Conservation (phyloP, 2,113 vertebrate genomes). For the Scophthalmus maximus region DNA sequence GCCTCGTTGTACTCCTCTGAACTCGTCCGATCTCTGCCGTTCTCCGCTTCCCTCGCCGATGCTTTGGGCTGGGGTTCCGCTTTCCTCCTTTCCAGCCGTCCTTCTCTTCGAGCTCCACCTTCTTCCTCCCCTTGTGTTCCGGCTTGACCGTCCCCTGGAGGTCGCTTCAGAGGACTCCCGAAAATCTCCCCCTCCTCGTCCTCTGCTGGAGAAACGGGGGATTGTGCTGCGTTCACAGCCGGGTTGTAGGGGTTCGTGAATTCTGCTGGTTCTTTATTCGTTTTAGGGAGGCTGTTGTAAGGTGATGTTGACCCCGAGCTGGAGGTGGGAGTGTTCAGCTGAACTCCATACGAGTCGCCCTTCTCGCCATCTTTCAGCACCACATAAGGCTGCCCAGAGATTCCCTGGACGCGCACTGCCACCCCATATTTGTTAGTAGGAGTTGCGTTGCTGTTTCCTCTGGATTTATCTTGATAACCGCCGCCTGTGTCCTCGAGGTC, state of each 20-base stretch:
- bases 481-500: conserved; percentile 85
- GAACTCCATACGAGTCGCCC: conserved; percentile 90
- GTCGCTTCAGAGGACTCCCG: conserved; percentile 78
- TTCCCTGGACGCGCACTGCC: conserved; percentile 94
- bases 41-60: conserved; percentile 15
- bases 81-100: conserved; percentile 31
- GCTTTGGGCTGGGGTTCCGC: conserved; percentile 41
- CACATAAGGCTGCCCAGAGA: conserved; percentile 94
- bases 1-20: conserved; percentile 73
- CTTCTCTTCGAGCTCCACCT: conserved; percentile 27
- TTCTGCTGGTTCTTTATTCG: conserved; percentile 29
- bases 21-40: conserved; percentile 19
- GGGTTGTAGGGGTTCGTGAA: conserved; percentile 47
- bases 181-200: conserved; percentile 71
- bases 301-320: conserved; percentile 73
- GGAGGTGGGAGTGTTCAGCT: conserved; percentile 75
- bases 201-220: conserved; percentile 81
- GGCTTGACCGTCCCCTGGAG: conserved; percentile 84
- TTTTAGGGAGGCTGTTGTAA: conserved; percentile 64
- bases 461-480: conserved; percentile 69
- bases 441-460: conserved; percentile 48
- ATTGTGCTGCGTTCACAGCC: conserved; percentile 50
- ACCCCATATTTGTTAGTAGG: conserved; percentile 89
- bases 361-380: conserved; percentile 94
- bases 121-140: conserved; percentile 67